Percentiles rank a stretch among this genome's conserved stretches.
phyloP scores from a whole-genome alignment of 2,888 invertebrate genomes.

The Neoscelio sp. region DNA sequence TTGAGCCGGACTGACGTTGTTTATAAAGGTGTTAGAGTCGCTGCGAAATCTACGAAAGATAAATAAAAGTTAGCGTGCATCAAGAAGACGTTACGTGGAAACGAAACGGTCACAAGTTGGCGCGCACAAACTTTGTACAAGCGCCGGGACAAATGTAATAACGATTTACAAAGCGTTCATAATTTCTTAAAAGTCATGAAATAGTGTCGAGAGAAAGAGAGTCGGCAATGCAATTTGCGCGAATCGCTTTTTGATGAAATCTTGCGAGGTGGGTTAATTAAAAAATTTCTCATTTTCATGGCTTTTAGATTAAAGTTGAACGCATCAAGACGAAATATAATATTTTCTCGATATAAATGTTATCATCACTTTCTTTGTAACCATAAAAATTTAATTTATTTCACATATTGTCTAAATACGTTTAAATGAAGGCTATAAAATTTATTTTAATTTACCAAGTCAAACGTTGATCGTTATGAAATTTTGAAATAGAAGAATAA shows the following conservation, averaged over 20 bases:
- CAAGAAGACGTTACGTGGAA: conserved; percentile 27
- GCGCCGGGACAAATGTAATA: conserved; percentile 28
- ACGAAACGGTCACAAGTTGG: conserved; percentile 12
- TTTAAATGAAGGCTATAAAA: too few species aligned
- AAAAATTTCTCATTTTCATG: not conserved
- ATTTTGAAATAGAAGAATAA: too few species aligned
- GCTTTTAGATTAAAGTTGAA: not conserved
- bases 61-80: conserved; percentile 32
- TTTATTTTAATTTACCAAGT: too few species aligned
- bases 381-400: too few species aligned
- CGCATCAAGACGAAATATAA: too few species aligned
- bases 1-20: conserved; percentile 1
- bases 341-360: too few species aligned
- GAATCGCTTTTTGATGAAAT: conserved; percentile 37
- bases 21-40: conserved; percentile 9
- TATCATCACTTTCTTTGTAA: too few species aligned
- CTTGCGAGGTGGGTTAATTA: conserved; percentile 12
- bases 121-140: conserved; percentile 2
- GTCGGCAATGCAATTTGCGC: conserved; percentile 4
- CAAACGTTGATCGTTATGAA: too few species aligned
- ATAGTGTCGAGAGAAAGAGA: conserved; percentile 11
- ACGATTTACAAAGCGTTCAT: conserved; percentile 40
- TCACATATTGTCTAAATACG: too few species aligned
- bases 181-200: conserved; percentile 32
- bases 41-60: conserved; percentile 18